These are phyloP conservation scores for Rhodinocichla rosea DNA, from an alignment of 2,113 vertebrate genomes.

Conservation along the genomic window DNA sequence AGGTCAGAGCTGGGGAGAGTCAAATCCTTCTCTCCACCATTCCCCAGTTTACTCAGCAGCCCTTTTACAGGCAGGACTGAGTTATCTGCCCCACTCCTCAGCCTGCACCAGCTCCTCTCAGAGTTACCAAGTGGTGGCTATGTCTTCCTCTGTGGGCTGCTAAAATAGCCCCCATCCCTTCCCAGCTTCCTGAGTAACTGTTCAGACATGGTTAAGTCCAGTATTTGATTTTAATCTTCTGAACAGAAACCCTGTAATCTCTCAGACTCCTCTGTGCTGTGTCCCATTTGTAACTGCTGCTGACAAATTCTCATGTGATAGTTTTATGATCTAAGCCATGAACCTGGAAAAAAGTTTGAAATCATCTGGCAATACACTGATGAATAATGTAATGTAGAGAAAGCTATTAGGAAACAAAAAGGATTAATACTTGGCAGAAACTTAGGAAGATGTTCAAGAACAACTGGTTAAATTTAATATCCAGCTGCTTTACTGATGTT, in stretches of 20 bases:
- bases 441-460: slow-evolving; percentile 36
- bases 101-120: not conserved
- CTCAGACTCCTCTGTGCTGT: slow-evolving; percentile 6
- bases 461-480: slow-evolving; percentile 60
- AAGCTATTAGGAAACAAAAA: slow-evolving; percentile 45
- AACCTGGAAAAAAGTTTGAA: slow-evolving; percentile 31
- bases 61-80: not conserved
- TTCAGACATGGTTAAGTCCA: not conserved
- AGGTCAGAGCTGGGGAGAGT: not conserved
- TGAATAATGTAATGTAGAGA: slow-evolving; percentile 46
- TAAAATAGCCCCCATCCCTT: not conserved
- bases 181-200: not conserved
- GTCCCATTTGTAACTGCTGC: slow-evolving; percentile 12
- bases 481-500: slow-evolving; percentile 40
- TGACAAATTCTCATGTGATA: slow-evolving; percentile 42
- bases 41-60: not conserved
- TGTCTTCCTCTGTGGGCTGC: not conserved
- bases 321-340: slow-evolving; percentile 37
- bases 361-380: not conserved
- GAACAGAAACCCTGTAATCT: slow-evolving; percentile 18
- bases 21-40: not conserved
- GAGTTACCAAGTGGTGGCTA: not conserved
- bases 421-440: slow-evolving; percentile 56
- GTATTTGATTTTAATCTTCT: slow-evolving; percentile 7
- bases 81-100: not conserved